These are phyloP conservation scores for human (Homo sapiens) DNA, from an alignment of 2,113 vertebrate genomes.

Conservation along the genomic window GRCh38 chr2:146287001-146287500, in stretches of 20 bases:
- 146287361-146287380: background rate
- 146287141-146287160: background rate
- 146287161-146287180: background rate
- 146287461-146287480: too few relatives aligned
- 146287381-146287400: background rate
- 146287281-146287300: background rate
- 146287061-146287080: background rate
- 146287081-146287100: background rate
- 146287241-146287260: background rate
- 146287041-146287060: background rate
- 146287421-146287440: background rate
- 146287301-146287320: background rate
- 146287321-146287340: background rate
- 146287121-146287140: background rate
- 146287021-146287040: background rate
- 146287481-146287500: too few relatives aligned
- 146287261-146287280: background rate
- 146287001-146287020: background rate
- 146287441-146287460: background rate
- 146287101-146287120: background rate
- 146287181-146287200: background rate
- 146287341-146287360: background rate
- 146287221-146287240: background rate
- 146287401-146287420: background rate
- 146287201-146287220: background rate